Conservation (phyloP, 2,113 vertebrate species). For the Mormyrus lacerda region DNA sequence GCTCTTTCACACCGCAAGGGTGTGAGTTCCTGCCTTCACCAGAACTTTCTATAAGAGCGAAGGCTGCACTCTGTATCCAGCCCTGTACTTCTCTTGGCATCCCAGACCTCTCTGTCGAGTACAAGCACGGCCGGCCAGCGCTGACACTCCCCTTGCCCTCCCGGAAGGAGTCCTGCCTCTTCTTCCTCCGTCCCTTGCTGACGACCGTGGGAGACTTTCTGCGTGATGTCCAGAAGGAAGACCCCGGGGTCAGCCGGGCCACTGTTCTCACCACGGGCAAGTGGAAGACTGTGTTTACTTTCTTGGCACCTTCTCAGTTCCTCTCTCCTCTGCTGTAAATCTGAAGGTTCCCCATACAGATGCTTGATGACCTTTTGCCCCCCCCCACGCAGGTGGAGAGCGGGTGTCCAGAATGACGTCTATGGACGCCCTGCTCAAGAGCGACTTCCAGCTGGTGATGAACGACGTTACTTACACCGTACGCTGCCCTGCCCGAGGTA, state of each 20-base stretch:
- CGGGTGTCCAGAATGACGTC: constrained; percentile 63
- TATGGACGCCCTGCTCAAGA: constrained; percentile 70
- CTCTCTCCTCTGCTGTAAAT: neutral
- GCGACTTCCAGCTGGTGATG: constrained; percentile 77
- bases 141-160: constrained; percentile 78
- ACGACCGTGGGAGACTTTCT: constrained; percentile 75
- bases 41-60: neutral
- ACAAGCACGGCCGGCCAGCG: constrained; percentile 73
- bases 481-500: constrained; percentile 66
- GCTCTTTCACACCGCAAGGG: neutral
- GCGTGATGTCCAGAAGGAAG: constrained; percentile 69
- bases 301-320: neutral
- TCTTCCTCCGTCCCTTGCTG: constrained; percentile 71
- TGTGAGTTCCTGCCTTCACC: neutral
- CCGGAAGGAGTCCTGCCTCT: constrained; percentile 76
- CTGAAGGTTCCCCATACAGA: neutral
- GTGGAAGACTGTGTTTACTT: neutral
- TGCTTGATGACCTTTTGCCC: neutral
- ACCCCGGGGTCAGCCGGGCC: constrained; percentile 62
- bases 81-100: neutral
- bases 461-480: constrained; percentile 64
- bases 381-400: constrained; percentile 63
- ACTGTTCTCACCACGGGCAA: constrained; percentile 65
- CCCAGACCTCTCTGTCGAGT: constrained; percentile 66
- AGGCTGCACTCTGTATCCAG: neutral